Evolutionary conservation across 2,888 invertebrate species (phyloP).

Genomic region (Epiblema foenella): DNA sequence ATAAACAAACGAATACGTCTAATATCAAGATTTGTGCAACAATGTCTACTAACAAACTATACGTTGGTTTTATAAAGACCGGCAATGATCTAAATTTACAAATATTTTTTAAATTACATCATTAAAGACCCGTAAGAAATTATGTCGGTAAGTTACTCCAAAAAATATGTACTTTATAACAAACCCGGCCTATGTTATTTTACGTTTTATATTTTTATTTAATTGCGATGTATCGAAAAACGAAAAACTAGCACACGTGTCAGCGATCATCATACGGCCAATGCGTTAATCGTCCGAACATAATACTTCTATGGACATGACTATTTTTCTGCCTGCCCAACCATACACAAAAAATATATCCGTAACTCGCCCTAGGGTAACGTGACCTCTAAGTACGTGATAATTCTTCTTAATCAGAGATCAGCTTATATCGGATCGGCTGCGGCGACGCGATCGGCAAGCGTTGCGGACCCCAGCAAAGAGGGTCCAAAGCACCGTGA

Average conservation of each 20-base stretch:
- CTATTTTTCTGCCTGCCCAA: not conserved
- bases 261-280: slow-evolving; percentile 46
- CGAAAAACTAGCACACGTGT: slow-evolving; percentile 63
- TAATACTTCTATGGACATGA: slow-evolving; percentile 27
- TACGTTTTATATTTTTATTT: too few relatives aligned
- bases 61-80: too few relatives aligned
- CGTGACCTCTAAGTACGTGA: not conserved
- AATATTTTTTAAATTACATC: too few relatives aligned
- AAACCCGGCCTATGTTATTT: too few relatives aligned
- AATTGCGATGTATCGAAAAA: too few relatives aligned
- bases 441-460: not conserved
- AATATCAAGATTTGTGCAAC: too few relatives aligned
- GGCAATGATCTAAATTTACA: too few relatives aligned
- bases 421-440: not conserved
- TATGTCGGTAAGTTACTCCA: too few relatives aligned
- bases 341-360: not conserved
- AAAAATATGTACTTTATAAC: too few relatives aligned
- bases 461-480: not conserved
- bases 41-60: too few relatives aligned
- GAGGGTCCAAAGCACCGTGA: slow-evolving; percentile 13
- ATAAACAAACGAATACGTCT: too few relatives aligned
- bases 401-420: not conserved
- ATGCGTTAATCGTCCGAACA: slow-evolving; percentile 57
- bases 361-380: not conserved
- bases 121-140: too few relatives aligned